Percentiles rank a stretch among this genome's conserved stretches.
These are phyloP conservation scores for Theretra japonica DNA, from an alignment of 2,888 invertebrate genomes.

Conservation along the genomic window DNA sequence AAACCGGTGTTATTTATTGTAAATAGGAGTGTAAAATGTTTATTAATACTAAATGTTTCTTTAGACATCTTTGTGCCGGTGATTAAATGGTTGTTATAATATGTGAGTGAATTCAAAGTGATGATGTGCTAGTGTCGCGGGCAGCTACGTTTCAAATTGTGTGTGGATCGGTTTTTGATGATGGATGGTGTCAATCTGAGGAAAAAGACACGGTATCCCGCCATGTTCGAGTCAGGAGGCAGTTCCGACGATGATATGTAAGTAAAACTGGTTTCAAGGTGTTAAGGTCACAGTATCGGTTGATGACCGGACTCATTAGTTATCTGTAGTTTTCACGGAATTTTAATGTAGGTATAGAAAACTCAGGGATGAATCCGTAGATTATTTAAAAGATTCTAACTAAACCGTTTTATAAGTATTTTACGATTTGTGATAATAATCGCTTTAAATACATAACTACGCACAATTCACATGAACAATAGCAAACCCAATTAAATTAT, in stretches of 20 bases:
- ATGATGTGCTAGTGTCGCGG: constrained; percentile 37
- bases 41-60: constrained; percentile 14
- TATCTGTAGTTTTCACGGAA: constrained; percentile 3
- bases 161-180: constrained; percentile 47
- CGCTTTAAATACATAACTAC: background rate
- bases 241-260: constrained; percentile 81
- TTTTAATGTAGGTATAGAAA: background rate
- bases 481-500: background rate
- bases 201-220: constrained; percentile 76
- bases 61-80: constrained; percentile 46
- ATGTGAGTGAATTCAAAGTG: constrained; percentile 34
- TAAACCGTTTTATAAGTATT: no score
- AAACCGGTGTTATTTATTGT: background rate
- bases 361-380: no score
- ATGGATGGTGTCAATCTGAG: constrained; percentile 82
- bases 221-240: constrained; percentile 79
- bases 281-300: constrained; percentile 1
- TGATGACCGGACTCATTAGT: constrained; percentile 13
- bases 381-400: background rate
- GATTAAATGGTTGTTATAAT: constrained; percentile 40
- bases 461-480: no score
- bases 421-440: background rate
- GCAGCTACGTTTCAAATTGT: constrained; percentile 38
- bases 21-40: constrained; percentile 13
- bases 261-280: constrained; percentile 50